Conservation (phyloP, 35 echinoderm and acorn worm genomes). For the Heliocidaris tuberculata region DNA sequence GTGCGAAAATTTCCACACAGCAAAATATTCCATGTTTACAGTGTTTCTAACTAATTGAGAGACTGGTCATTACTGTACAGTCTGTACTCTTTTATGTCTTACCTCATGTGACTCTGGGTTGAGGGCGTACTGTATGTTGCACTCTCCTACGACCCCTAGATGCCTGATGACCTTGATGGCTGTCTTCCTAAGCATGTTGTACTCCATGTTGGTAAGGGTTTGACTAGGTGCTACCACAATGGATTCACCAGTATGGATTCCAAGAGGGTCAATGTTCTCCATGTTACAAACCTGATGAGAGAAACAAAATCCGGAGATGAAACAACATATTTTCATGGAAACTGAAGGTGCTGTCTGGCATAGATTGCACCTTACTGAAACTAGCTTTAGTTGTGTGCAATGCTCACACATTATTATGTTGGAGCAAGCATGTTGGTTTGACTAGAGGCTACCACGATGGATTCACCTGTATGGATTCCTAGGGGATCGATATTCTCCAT, state of each 20-base stretch:
- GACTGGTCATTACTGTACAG: too few species aligned
- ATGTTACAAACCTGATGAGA: constrained; percentile 91
- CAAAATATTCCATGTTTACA: too few species aligned
- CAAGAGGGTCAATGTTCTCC: constrained; percentile 98
- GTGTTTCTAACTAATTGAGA: too few species aligned
- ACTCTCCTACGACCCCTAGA: constrained; percentile 94
- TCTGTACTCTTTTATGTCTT: not conserved
- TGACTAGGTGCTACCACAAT: constrained; percentile 98
- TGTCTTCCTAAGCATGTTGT: constrained; percentile 90
- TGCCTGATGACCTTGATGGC: constrained; percentile 97
- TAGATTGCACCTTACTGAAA: constrained; percentile 79
- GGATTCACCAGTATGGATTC: constrained; percentile 98
- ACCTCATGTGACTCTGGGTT: constrained; percentile 98
- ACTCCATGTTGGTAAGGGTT: constrained; percentile 95
- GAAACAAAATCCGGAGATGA: not conserved
- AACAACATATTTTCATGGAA: constrained; percentile 44
- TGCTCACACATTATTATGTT: too few species aligned
- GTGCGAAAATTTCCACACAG: too few species aligned
- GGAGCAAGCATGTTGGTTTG: constrained; percentile 73
- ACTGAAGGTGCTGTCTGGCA: constrained; percentile 84
- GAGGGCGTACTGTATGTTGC: constrained; percentile 98
- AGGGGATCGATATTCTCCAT: constrained; percentile 97
- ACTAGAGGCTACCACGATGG: constrained; percentile 89
- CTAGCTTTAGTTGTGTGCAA: constrained; percentile 43
- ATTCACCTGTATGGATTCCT: constrained; percentile 97